Percentiles rank a stretch among this genome's conserved stretches.
Conservation (phyloP, 64 coral and sea anemone species). For the Stichodactyla mertensii region DNA sequence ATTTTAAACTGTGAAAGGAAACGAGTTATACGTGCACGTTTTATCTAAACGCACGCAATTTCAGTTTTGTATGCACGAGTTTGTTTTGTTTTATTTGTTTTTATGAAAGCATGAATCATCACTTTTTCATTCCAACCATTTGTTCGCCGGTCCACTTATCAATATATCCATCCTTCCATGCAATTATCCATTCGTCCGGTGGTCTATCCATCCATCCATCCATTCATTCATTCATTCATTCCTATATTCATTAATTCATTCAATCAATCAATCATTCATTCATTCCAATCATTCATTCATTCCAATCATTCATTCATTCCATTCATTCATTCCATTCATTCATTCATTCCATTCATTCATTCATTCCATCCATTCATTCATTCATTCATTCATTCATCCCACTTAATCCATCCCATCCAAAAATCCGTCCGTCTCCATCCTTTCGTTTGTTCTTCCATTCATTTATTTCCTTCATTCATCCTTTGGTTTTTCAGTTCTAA, state of each 20-base stretch:
- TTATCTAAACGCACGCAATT: not conserved
- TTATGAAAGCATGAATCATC: not conserved
- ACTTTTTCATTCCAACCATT: not conserved
- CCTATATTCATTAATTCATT: too few relatives aligned
- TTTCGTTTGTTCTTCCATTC: not conserved
- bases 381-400: not conserved
- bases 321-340: not conserved
- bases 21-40: not conserved
- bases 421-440: not conserved
- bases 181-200: too few relatives aligned
- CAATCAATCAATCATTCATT: too few relatives aligned
- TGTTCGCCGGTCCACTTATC: not conserved
- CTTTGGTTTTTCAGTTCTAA: conserved; percentile 37
- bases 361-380: not conserved
- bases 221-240: not conserved
- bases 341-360: not conserved
- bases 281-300: not conserved
- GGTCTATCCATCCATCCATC: too few relatives aligned
- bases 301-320: not conserved
- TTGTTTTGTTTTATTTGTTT: too few relatives aligned
- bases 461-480: not conserved
- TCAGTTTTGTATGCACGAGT: too few relatives aligned
- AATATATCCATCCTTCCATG: too few relatives aligned
- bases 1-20: too few relatives aligned
- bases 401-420: not conserved